Percentiles rank a stretch among this genome's conserved stretches.
Conservation (phyloP, 2,113 vertebrate species). For the Bos javanicus region DNA sequence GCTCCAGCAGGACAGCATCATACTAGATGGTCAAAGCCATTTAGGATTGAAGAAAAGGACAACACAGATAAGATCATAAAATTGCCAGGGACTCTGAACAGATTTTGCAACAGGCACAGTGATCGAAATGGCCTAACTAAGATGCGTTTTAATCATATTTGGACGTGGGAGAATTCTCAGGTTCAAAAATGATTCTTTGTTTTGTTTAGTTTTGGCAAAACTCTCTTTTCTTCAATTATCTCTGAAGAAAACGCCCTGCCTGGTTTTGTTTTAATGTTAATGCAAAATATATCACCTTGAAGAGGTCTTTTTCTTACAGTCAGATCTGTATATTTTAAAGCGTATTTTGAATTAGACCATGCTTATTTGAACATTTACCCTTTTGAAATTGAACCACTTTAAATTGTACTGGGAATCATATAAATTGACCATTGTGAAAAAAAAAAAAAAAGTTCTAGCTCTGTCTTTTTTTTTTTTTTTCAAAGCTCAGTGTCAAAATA, state of each 20-base stretch:
- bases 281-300: conserved; percentile 44
- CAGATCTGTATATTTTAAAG: conserved; percentile 34
- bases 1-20: conserved; percentile 8
- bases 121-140: conserved; percentile 74
- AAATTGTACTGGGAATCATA: conserved; percentile 22
- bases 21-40: conserved; percentile 54
- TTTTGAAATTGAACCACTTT: conserved; percentile 38
- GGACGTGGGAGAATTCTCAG: conserved; percentile 70
- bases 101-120: conserved; percentile 72
- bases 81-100: conserved; percentile 73
- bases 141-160: conserved; percentile 77
- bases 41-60: conserved; percentile 70
- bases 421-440: not conserved
- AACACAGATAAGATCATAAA: conserved; percentile 81
- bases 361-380: conserved; percentile 11
- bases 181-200: conserved; percentile 62
- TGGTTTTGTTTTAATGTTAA: conserved; percentile 20
- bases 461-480: conserved; percentile 26
- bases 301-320: conserved; percentile 40
- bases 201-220: conserved; percentile 63
- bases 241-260: conserved; percentile 46
- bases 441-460: not conserved
- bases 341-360: conserved; percentile 43
- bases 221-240: conserved; percentile 58
- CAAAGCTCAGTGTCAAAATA: conserved; percentile 35